These are phyloP conservation scores for Lepidothrix coronata DNA, from an alignment of 2,113 vertebrate species.

Conservation along the genomic window DNA sequence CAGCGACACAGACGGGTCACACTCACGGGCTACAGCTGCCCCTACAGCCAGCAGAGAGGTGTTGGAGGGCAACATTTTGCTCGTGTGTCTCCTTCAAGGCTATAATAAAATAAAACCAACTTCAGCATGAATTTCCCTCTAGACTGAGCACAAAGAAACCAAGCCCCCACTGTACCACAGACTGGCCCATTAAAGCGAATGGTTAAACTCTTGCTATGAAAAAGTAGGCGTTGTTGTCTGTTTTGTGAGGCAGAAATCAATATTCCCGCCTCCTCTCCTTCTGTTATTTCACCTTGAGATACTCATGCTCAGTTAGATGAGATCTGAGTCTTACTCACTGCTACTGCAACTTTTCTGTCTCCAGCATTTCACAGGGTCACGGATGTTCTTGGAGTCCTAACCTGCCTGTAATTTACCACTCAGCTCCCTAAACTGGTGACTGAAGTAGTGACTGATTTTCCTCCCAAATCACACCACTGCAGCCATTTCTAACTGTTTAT, in stretches of 20 bases:
- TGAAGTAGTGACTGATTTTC: constrained; percentile 17
- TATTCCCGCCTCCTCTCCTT: constrained; percentile 60
- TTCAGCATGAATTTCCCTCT: not conserved
- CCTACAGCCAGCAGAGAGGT: not conserved
- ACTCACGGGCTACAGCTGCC: not conserved
- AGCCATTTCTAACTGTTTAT: constrained; percentile 29
- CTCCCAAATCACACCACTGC: not conserved
- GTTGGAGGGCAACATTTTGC: not conserved
- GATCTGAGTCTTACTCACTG: constrained; percentile 48
- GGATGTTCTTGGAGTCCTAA: not conserved
- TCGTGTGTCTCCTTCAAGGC: not conserved
- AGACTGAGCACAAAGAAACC: constrained; percentile 4
- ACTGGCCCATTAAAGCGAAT: constrained; percentile 20
- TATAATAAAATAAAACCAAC: constrained; percentile 3
- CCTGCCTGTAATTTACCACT: constrained; percentile 34
- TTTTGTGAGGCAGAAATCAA: constrained; percentile 65
- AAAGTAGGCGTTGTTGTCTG: constrained; percentile 63
- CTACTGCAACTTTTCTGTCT: constrained; percentile 14
- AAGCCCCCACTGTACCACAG: not conserved
- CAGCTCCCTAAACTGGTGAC: not conserved
- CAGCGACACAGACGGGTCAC: not conserved
- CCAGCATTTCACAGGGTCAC: constrained; percentile 24
- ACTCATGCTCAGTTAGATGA: constrained; percentile 41
- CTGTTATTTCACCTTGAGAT: constrained; percentile 59
- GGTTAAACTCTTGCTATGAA: constrained; percentile 55